Evolutionary conservation across 2,113 vertebrate genomes (phyloP).

Genomic region (Poicephalus meyeri): DNA sequence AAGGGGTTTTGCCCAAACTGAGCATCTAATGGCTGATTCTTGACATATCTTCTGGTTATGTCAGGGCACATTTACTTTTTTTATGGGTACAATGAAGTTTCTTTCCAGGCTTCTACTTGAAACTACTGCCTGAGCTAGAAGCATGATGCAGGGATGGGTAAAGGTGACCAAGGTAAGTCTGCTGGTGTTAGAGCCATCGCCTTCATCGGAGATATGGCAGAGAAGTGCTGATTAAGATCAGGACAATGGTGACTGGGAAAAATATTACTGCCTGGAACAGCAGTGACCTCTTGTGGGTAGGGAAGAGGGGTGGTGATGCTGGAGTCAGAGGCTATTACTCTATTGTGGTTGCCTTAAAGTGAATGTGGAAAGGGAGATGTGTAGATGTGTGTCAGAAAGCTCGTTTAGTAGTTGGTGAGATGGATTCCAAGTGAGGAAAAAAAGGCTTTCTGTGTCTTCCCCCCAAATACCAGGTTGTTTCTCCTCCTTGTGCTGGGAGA

Average conservation of each 20-base stretch:
- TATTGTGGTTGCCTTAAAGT: background rate
- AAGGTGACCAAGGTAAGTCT: background rate
- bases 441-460: background rate
- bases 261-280: background rate
- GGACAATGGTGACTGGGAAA: fast-evolving
- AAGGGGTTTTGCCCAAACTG: background rate
- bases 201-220: fast-evolving
- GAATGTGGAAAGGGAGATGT: background rate
- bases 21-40: background rate
- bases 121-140: background rate
- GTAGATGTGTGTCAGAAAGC: background rate
- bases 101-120: background rate
- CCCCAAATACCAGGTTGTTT: background rate
- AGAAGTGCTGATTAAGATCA: fast-evolving
- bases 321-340: fast-evolving
- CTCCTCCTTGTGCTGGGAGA: background rate
- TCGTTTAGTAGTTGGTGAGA: background rate
- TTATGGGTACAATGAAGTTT: background rate
- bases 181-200: background rate
- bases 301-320: background rate
- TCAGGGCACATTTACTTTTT: background rate
- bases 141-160: fast-evolving
- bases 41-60: background rate
- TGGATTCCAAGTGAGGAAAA: background rate
- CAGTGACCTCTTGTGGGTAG: slow-evolving; percentile 43